Conservation (phyloP, 2,888 invertebrate species). For the Tinea pellionella region DNA sequence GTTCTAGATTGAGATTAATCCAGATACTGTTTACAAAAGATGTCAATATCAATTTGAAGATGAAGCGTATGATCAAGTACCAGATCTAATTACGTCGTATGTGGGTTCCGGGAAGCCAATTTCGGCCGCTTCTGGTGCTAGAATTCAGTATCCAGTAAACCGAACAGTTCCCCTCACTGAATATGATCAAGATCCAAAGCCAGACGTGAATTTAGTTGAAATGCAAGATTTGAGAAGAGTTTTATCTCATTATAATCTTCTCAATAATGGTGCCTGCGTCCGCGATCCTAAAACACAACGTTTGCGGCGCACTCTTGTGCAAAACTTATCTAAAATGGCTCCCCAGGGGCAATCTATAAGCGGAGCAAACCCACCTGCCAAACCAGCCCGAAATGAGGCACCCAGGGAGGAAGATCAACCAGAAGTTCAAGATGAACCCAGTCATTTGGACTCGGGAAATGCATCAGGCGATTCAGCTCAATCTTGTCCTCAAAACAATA, state of each 20-base stretch:
- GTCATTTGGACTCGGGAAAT: slow-evolving; percentile 90
- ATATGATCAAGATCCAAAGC: slow-evolving; percentile 51
- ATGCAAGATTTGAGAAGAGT: slow-evolving; percentile 26
- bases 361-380: slow-evolving; percentile 44
- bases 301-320: too few species aligned
- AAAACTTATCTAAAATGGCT: too few species aligned
- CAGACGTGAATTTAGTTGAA: slow-evolving; percentile 24
- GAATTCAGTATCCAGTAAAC: slow-evolving; percentile 87
- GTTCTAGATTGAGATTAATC: slow-evolving; percentile 80
- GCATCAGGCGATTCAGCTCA: slow-evolving; percentile 87
- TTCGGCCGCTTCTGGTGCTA: slow-evolving; percentile 88
- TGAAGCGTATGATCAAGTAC: slow-evolving; percentile 91
- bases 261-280: too few species aligned
- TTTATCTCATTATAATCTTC: too few species aligned
- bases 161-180: slow-evolving; percentile 82
- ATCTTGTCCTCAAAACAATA: slow-evolving; percentile 71
- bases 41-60: slow-evolving; percentile 95
- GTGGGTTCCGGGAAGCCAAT: slow-evolving; percentile 91
- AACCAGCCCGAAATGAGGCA: slow-evolving; percentile 65
- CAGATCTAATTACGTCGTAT: slow-evolving; percentile 93
- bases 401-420: slow-evolving; percentile 70
- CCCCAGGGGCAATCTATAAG: not conserved
- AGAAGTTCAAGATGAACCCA: slow-evolving; percentile 77
- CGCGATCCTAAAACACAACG: too few species aligned
- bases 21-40: slow-evolving; percentile 91